Evolutionary conservation across 92 coral and sea anemone species (phyloP), one percentile per base, ranked within the genome.

Genomic region (Chrysogorgia sp.): DNA sequence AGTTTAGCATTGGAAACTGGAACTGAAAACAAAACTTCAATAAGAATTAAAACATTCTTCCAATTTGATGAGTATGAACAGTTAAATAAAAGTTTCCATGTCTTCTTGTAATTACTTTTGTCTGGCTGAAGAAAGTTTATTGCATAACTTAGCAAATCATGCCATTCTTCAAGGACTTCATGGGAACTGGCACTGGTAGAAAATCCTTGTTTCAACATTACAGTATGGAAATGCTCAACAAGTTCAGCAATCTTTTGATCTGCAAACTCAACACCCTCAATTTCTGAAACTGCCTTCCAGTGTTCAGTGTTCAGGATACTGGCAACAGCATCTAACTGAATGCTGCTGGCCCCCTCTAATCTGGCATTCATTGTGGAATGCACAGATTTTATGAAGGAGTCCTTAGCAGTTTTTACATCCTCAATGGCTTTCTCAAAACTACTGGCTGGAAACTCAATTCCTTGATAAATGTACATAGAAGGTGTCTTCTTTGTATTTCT

Each of bases 1-100:
- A 90, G 88, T 57, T 90, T 90, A 43, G 90, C 96, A 85, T 87
- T 90, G 17, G 89, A 90, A 30, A 90, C 84, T 65, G 91, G 90
- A 64, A 87, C 82, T 52, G 86, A 71, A 67, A 90, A 85, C 57
- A 90, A 75, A 45, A 87, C 86, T 64, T 90, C 82, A 30, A 87
- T 87, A 53, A 87, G 77, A 43, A 85, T 71, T 34, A 86, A 75
- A 59, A 86, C 86, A 75, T 84, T 84, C 34, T 68, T 57, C 90
- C 90, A 90, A 35, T 90, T 65, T 22, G 40, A 26, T 40, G 78
- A 86, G 55, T 62, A 63, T 17, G 69, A 32, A 29, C 79, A 90
- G 64, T 83, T 71, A 67, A 83, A 82, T 70, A 86, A 75, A 35
- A 87, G 82, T 69, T 67, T 72, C 92, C 88, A 89, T 19, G 87